These are phyloP conservation scores for Probosciger aterrimus DNA, from an alignment of 2,113 vertebrate genomes.

Conservation along the genomic window DNA sequence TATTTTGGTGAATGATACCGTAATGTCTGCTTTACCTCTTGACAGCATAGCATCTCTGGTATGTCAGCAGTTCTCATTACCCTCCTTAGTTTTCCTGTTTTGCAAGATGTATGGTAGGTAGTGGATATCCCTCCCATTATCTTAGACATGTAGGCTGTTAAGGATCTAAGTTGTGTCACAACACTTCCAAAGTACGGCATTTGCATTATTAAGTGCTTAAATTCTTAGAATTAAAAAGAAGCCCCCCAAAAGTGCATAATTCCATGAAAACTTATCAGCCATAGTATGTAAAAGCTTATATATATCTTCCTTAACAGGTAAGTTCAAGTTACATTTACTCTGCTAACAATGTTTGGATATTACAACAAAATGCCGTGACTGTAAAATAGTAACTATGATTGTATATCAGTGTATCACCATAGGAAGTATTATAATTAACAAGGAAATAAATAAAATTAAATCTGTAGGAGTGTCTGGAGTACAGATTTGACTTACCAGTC, in stretches of 20 bases:
- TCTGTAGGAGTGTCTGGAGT: background rate
- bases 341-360: background rate
- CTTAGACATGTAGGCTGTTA: background rate
- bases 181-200: background rate
- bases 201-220: background rate
- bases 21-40: background rate
- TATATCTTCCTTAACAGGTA: background rate
- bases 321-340: background rate
- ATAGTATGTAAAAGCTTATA: background rate
- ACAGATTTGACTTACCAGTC: background rate
- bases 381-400: background rate
- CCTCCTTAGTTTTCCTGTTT: background rate
- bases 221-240: background rate
- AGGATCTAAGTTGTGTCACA: background rate
- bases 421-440: background rate
- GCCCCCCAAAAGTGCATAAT: background rate
- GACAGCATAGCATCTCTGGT: background rate
- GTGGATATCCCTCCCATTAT: background rate
- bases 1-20: background rate
- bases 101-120: background rate
- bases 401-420: background rate
- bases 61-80: background rate
- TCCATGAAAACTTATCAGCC: background rate
- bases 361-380: background rate
- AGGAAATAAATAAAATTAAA: background rate